phyloP scores from a whole-genome alignment of 1,140 invertebrate species.

The Andricus grossulariae region DNA sequence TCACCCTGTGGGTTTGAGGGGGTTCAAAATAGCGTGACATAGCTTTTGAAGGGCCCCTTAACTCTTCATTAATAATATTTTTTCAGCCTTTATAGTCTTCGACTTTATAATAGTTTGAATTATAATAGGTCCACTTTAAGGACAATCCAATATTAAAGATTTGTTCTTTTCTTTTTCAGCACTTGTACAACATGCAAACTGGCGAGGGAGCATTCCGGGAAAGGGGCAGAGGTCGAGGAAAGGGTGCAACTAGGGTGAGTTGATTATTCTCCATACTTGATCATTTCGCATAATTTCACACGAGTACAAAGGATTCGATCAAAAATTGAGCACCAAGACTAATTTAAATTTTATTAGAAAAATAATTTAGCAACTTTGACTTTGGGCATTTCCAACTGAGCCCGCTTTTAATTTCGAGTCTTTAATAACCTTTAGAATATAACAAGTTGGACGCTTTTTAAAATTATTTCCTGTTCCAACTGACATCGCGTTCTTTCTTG shows the following conservation, averaged over 20 bases:
- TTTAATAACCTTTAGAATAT: too few species aligned
- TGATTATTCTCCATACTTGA: slow-evolving; percentile 29
- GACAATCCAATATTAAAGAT: slow-evolving; percentile 28
- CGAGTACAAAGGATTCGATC: too few species aligned
- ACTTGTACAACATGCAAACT: slow-evolving; percentile 73
- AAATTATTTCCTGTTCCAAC: too few species aligned
- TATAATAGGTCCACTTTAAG: slow-evolving; percentile 14
- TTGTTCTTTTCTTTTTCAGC: slow-evolving; percentile 66
- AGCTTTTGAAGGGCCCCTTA: not conserved
- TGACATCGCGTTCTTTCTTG: too few species aligned
- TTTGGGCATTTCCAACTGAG: too few species aligned
- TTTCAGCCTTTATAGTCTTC: not conserved
- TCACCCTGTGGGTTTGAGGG: too few species aligned
- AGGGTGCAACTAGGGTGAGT: slow-evolving; percentile 73
- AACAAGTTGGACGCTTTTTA: too few species aligned
- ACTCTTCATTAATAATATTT: not conserved
- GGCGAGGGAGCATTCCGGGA: slow-evolving; percentile 72
- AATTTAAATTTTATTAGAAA: too few species aligned
- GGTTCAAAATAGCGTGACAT: too few species aligned
- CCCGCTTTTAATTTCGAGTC: too few species aligned
- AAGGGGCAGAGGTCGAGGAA: slow-evolving; percentile 72
- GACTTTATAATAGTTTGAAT: not conserved
- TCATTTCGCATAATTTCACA: not conserved
- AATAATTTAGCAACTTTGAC: too few species aligned
- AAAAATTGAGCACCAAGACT: too few species aligned